Base-by-base conservation (phyloP, 2,888 invertebrate genomes). In the Orchestes rusci region DNA sequence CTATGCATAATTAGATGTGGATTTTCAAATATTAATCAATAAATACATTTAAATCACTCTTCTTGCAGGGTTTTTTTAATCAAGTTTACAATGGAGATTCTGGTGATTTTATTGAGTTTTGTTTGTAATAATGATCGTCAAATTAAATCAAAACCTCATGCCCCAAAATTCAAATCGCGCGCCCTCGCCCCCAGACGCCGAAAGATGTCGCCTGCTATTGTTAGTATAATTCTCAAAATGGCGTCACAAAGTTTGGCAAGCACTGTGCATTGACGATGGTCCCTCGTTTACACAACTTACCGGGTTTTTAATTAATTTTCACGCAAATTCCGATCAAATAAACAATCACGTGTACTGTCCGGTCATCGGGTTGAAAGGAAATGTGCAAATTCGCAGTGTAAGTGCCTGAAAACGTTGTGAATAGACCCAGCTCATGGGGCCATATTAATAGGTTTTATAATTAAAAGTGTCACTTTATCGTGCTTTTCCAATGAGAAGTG, bases 161-260 rank as follows among this genome's bases (percentile, higher is more conserved):
- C n/a, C 32, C 27, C 45, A 32, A 29, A 47, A 55, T 52, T 59
- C 53, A 52, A 58, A 49, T 58, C 57, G 51, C 53, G 53, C 60
- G 59, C 59, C 56, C 56, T 53, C 49, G 50, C 30, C 32, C 12
- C 31, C 43, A 19, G 62, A 63, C 63, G 27, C 65, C 65, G 65
- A 66, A 73, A 80, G 79, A 77, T 79, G 79, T 76, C 79, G 76
- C 72, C 60, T 59, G 67, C 65, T 73, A 75, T 77, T 77, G 76
- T 77, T 77, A 75, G 72, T 70, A 70, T 70, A 70, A 69, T 68
- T 71, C 72, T 3, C 75, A 76, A 76, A 73, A 79, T 79, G 79
- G 79, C 78, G 75, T 73, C 73, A 69, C 70, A 70, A 74, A 75
- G 76, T 78, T 77, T 77, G 76, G 74, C 76, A 75, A 47, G 51